Conservation (phyloP, 37 sponge, comb jelly and placozoan genomes). For the Eunapius fragilis region DNA sequence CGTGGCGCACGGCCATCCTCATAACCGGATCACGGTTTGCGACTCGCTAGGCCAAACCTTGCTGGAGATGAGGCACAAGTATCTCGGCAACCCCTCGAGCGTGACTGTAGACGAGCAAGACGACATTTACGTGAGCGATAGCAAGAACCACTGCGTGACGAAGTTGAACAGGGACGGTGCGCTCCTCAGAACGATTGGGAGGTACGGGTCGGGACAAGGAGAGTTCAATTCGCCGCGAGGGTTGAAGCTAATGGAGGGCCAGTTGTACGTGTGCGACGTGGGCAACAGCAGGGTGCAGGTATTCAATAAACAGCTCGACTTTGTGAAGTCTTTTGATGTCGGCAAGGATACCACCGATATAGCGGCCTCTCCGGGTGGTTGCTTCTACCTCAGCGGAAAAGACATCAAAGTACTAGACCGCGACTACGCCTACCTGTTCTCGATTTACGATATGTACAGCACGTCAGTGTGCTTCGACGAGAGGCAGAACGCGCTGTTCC, state of each 20-base stretch:
- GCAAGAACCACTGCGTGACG: conserved; percentile 27
- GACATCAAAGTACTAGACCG: not conserved
- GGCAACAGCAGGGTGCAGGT: not conserved
- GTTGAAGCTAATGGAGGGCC: not conserved
- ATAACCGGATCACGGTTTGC: not conserved
- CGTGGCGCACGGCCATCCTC: not conserved
- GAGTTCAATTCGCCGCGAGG: not conserved
- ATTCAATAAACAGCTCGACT: not conserved
- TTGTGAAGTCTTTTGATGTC: not conserved
- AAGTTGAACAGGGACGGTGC: not conserved
- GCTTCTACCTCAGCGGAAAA: not conserved
- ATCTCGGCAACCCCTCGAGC: conserved; percentile 25
- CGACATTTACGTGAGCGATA: conserved; percentile 38
- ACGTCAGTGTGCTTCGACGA: not conserved
- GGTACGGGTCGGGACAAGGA: not conserved
- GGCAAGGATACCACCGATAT: not conserved
- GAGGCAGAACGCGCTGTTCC: not conserved
- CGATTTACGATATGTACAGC: not conserved
- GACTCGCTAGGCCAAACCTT: conserved; percentile 12
- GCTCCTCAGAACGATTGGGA: not conserved
- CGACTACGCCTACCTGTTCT: not conserved
- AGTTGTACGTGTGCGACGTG: not conserved
- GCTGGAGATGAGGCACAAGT: conserved; percentile 11
- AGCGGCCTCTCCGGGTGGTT: not conserved
- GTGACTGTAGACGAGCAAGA: conserved; percentile 33